Evolutionary conservation across 1,140 invertebrate species (phyloP).

Genomic region (Ctenoplectra terminalis): DNA sequence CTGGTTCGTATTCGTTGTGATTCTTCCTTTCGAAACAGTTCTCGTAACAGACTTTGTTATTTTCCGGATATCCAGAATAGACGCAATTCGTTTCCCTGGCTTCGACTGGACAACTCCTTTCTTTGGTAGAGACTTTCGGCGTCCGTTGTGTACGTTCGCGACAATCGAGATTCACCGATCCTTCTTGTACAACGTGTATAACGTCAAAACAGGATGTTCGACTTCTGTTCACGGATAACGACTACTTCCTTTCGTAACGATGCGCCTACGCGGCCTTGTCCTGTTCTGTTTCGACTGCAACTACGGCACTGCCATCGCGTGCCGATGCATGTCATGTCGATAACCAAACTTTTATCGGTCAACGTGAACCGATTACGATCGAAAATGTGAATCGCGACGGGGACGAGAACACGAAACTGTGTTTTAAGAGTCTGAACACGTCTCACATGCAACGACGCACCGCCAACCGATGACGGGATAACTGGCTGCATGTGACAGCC

Average conservation of each 20-base stretch:
- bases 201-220: not conserved
- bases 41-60: no score
- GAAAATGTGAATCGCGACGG: not conserved
- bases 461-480: constrained; percentile 37
- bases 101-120: no score
- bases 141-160: not conserved
- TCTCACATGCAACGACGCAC: constrained; percentile 14
- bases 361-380: no score
- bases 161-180: not conserved
- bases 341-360: constrained; percentile 7
- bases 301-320: constrained; percentile 34
- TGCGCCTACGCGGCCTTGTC: constrained; percentile 27
- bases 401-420: not conserved
- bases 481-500: constrained; percentile 62
- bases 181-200: not conserved
- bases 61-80: not conserved
- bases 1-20: not conserved
- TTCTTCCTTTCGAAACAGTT: no score
- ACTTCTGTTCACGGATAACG: not conserved
- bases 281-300: not conserved
- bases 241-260: constrained; percentile 40
- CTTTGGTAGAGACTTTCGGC: not conserved
- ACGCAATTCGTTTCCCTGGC: not conserved
- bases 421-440: not conserved
- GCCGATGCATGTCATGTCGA: constrained; percentile 17